Percentiles rank a stretch among this genome's conserved stretches.
phyloP scores from a whole-genome alignment of 2,888 invertebrate species.

The Drosophila trichaetosa region DNA sequence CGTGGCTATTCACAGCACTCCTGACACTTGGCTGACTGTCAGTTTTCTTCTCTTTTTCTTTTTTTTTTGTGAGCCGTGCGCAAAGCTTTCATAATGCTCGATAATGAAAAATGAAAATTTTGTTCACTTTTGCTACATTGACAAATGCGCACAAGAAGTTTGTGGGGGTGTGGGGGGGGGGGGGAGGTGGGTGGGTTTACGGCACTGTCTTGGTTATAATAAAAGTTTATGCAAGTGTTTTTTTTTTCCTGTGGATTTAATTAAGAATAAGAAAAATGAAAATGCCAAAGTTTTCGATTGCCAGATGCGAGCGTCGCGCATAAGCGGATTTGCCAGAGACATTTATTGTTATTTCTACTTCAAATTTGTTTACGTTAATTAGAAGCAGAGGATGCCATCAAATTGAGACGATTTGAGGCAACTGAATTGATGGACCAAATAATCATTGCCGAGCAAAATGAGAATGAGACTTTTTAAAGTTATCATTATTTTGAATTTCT shows the following conservation, averaged over 20 bases:
- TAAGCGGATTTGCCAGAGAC: conserved; percentile 79
- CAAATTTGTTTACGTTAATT: conserved; percentile 76
- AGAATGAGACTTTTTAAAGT: not conserved
- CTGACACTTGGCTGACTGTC: conserved; percentile 57
- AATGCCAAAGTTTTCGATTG: conserved; percentile 80
- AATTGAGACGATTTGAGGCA: conserved; percentile 20
- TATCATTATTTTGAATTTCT: not conserved
- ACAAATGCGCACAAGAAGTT: conserved; percentile 61
- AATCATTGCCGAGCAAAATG: conserved; percentile 3
- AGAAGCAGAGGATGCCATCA: conserved; percentile 35
- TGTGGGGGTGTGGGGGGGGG: not conserved
- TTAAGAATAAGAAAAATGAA: conserved; percentile 80
- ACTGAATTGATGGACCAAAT: conserved; percentile 18
- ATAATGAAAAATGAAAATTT: conserved; percentile 82
- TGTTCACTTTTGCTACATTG: conserved; percentile 76
- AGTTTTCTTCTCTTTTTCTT: conserved; percentile 26
- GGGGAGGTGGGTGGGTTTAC: conserved; percentile 12
- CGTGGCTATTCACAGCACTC: conserved; percentile 39
- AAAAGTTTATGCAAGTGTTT: conserved; percentile 81
- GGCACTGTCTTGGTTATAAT: conserved; percentile 59
- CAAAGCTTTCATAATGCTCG: conserved; percentile 80
- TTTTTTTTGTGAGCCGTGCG: conserved; percentile 10
- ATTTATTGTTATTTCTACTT: conserved; percentile 72
- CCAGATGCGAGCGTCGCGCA: conserved; percentile 79
- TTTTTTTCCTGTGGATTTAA: conserved; percentile 68